Evolutionary conservation across 92 coral and sea anemone species (phyloP).

Genomic region (Paragorgia papillata): DNA sequence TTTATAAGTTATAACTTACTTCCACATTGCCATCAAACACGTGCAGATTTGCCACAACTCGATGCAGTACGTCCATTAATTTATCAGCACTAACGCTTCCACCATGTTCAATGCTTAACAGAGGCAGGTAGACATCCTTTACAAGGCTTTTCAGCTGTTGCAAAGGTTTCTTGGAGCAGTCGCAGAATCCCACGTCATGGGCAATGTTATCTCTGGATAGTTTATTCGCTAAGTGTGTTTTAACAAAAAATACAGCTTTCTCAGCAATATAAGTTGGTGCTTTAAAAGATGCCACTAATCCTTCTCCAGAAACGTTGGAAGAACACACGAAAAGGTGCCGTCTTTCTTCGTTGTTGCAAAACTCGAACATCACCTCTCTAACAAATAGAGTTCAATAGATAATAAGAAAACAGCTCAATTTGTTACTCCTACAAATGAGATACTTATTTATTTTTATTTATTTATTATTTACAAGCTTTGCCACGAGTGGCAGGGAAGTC

Average conservation of each 20-base stretch:
- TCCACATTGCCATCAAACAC: constrained; percentile 81
- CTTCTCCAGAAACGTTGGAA: constrained; percentile 65
- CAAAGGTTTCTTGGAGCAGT: constrained; percentile 82
- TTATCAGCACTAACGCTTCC: constrained; percentile 98
- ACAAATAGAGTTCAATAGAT: not conserved
- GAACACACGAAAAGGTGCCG: constrained; percentile 76
- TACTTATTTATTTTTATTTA: too few species aligned
- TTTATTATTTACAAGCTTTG: too few species aligned
- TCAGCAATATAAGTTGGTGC: constrained; percentile 83
- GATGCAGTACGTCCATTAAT: constrained; percentile 93
- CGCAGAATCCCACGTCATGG: constrained; percentile 90
- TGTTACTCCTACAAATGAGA: too few species aligned
- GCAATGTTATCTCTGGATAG: constrained; percentile 86
- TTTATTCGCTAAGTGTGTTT: constrained; percentile 71
- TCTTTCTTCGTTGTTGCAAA: constrained; percentile 96
- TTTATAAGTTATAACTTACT: too few species aligned
- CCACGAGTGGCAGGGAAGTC: too few species aligned
- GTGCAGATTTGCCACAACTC: constrained; percentile 88
- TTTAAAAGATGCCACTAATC: constrained; percentile 76
- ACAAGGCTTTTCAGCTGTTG: constrained; percentile 69
- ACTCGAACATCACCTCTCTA: constrained; percentile 98
- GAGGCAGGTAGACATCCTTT: constrained; percentile 89
- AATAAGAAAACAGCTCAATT: too few species aligned
- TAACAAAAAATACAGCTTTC: constrained; percentile 88
- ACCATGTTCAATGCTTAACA: constrained; percentile 98